phyloP scores from a whole-genome alignment of 2,113 vertebrate species.

The Motacilla alba region DNA sequence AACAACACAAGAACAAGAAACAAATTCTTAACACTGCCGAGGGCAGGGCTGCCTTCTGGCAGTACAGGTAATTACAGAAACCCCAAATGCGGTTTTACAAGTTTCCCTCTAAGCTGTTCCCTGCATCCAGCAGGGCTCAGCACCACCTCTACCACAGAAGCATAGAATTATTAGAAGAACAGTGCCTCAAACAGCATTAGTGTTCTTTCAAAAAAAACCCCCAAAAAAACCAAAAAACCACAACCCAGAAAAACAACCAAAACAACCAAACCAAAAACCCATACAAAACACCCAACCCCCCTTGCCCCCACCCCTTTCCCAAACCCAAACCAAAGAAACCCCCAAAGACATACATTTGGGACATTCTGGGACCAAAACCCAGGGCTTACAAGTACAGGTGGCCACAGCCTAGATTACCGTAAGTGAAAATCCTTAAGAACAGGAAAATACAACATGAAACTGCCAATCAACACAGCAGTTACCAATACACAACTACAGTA shows the following conservation, averaged over 20 bases:
- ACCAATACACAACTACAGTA: slow-evolving; percentile 8
- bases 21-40: slow-evolving; percentile 7
- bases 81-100: not conserved
- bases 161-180: not conserved
- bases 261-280: not conserved
- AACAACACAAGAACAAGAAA: slow-evolving; percentile 73
- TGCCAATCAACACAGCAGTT: slow-evolving; percentile 41
- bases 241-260: not conserved
- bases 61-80: not conserved
- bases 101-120: not conserved
- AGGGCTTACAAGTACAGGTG: slow-evolving; percentile 19
- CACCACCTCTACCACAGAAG: not conserved
- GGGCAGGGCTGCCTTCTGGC: slow-evolving; percentile 18
- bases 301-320: not conserved
- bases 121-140: not conserved
- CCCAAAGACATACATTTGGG: not conserved
- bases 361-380: slow-evolving; percentile 2
- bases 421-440: slow-evolving; percentile 32
- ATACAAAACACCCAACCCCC: not conserved
- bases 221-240: not conserved
- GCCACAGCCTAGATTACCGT: slow-evolving; percentile 38
- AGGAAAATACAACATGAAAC: slow-evolving; percentile 34
- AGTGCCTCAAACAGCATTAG: slow-evolving; percentile 9
- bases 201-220: not conserved
- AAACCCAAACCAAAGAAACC: slow-evolving; percentile 5